phyloP scores from a whole-genome alignment of 2,888 invertebrate genomes.

The Ferdinandea cuprea region DNA sequence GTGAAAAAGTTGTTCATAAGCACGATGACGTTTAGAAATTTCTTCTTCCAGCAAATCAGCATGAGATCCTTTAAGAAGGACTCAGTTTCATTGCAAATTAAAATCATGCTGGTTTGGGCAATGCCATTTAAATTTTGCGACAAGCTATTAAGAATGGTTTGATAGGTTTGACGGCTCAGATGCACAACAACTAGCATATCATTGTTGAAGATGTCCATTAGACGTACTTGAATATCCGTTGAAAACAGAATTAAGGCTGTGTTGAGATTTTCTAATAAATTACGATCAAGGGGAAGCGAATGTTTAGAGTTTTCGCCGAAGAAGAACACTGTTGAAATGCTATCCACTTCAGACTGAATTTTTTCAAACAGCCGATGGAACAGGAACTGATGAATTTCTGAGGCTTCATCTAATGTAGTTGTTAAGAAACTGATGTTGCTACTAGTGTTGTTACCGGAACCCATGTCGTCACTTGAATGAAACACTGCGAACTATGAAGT shows the following conservation, averaged over 20 bases:
- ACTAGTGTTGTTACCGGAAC: no score
- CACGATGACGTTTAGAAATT: constrained; percentile 10
- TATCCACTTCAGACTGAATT: no score
- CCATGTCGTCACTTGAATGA: no score
- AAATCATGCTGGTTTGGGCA: neutral
- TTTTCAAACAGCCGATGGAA: no score
- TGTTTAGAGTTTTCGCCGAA: no score
- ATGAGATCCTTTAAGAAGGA: neutral
- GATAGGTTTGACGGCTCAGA: neutral
- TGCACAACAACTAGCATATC: neutral
- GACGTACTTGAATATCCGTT: neutral
- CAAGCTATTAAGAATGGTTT: neutral
- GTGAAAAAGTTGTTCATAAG: neutral
- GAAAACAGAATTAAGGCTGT: neutral
- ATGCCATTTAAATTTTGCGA: neutral
- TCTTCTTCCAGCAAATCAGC: neutral
- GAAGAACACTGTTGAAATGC: no score
- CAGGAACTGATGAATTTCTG: no score
- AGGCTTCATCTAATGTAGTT: no score
- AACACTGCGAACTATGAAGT: no score
- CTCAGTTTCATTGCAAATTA: neutral
- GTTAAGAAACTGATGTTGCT: no score
- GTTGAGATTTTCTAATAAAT: neutral
- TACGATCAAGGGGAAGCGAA: no score
- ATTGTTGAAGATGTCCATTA: neutral